Conservation (phyloP, 2,888 invertebrate genomes). For the Apotomis capreana region DNA sequence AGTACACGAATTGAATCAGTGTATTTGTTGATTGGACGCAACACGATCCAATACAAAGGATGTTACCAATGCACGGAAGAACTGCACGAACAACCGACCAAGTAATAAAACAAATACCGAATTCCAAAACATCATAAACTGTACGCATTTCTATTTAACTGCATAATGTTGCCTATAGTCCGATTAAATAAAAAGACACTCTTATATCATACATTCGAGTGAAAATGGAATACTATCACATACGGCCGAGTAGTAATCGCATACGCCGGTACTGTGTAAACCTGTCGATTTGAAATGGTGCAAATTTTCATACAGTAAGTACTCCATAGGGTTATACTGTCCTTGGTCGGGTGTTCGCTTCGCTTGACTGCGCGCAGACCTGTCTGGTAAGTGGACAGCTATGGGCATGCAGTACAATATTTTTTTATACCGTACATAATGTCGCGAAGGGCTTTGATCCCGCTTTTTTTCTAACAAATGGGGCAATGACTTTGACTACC, state of each 20-base stretch:
- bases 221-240: not conserved
- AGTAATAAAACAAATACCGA: constrained; percentile 6
- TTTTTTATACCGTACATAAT: constrained; percentile 38
- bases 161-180: not conserved
- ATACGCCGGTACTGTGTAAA: not conserved
- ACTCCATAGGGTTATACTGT: not conserved
- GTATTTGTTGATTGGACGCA: not conserved
- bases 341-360: not conserved
- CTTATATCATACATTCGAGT: not conserved
- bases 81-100: not conserved
- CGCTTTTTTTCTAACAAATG: constrained; percentile 23
- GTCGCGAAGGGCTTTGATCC: constrained; percentile 38
- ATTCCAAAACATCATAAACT: not conserved
- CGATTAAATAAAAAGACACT: constrained; percentile 1
- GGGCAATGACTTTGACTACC: constrained; percentile 26
- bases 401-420: constrained; percentile 37
- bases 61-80: constrained; percentile 17
- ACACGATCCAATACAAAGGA: constrained; percentile 11
- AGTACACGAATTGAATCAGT: not conserved
- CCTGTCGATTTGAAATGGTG: not conserved
- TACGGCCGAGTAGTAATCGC: not conserved
- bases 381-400: constrained; percentile 23
- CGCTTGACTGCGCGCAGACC: constrained; percentile 14
- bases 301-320: not conserved
- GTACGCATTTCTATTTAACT: not conserved